Conservation (phyloP, 30 jellyfish, hydroid and myxozoan genomes). For the Hydractinia echinata region DNA sequence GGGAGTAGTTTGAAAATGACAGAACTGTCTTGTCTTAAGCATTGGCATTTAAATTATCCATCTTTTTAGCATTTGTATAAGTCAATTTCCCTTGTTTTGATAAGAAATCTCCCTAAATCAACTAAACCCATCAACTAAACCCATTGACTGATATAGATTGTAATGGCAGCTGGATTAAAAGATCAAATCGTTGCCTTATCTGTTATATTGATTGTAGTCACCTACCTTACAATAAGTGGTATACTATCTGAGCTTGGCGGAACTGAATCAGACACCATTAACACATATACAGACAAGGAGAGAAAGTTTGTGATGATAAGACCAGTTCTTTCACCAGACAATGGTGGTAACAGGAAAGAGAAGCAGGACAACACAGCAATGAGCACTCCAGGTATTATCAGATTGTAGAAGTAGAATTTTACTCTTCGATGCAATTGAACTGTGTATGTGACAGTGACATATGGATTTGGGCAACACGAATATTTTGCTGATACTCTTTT, state of each 20-base stretch:
- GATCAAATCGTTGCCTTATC: too few species aligned
- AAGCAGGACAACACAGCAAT: constrained; percentile 66
- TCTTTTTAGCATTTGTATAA: too few species aligned
- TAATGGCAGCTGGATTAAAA: too few species aligned
- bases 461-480: constrained; percentile 71
- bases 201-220: too few species aligned
- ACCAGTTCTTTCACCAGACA: constrained; percentile 74
- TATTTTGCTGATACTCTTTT: constrained; percentile 21
- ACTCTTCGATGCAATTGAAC: constrained; percentile 56
- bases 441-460: constrained; percentile 58
- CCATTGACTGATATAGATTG: too few species aligned
- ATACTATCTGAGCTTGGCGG: constrained; percentile 81
- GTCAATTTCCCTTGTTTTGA: too few species aligned
- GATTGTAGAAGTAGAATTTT: constrained; percentile 57
- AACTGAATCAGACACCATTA: constrained; percentile 67
- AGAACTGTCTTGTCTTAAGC: too few species aligned
- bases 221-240: constrained; percentile 51
- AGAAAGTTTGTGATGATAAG: constrained; percentile 77
- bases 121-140: too few species aligned
- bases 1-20: too few species aligned
- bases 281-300: constrained; percentile 68
- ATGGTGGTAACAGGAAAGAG: constrained; percentile 78
- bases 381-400: constrained; percentile 70
- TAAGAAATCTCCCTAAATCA: too few species aligned
- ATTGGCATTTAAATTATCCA: too few species aligned